Evolutionary conservation across 2,888 invertebrate species (phyloP).

Genomic region (Eupithecia pulchellata): DNA sequence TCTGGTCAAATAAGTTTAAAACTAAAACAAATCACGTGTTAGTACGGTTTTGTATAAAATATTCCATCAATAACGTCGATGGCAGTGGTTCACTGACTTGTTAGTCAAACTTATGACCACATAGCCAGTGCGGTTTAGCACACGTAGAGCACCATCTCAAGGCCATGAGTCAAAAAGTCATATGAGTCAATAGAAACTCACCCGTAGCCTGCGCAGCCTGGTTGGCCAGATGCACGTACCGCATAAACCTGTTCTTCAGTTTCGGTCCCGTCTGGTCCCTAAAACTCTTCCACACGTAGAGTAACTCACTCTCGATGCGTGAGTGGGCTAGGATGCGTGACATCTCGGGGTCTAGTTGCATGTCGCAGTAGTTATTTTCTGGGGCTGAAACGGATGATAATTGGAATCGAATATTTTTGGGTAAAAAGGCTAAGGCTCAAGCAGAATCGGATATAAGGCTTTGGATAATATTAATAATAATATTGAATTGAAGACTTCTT

Average conservation of each 20-base stretch:
- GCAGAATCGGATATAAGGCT: too few relatives aligned
- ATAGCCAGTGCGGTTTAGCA: not conserved
- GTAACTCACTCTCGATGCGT: slow-evolving; percentile 89
- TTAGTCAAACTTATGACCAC: not conserved
- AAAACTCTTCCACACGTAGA: slow-evolving; percentile 93
- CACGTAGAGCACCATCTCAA: not conserved
- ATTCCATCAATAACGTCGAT: too few relatives aligned
- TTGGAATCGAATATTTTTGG: too few relatives aligned
- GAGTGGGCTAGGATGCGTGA: slow-evolving; percentile 89
- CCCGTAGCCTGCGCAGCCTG: slow-evolving; percentile 91
- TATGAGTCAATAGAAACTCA: too few relatives aligned
- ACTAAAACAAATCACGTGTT: too few relatives aligned
- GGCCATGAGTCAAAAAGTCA: not conserved
- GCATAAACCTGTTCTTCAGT: slow-evolving; percentile 90
- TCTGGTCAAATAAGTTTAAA: too few relatives aligned
- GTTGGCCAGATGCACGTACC: slow-evolving; percentile 92
- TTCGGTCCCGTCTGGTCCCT: slow-evolving; percentile 92
- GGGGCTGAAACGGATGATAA: slow-evolving; percentile 9
- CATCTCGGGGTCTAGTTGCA: slow-evolving; percentile 87
- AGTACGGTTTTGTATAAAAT: too few relatives aligned
- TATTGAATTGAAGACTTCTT: too few relatives aligned
- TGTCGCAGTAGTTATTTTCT: slow-evolving; percentile 82
- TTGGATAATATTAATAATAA: too few relatives aligned
- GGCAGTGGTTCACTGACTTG: not conserved
- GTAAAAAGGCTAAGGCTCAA: too few relatives aligned